phyloP scores from a whole-genome alignment of 2,113 vertebrate species.

The Nerophis ophidion region DNA sequence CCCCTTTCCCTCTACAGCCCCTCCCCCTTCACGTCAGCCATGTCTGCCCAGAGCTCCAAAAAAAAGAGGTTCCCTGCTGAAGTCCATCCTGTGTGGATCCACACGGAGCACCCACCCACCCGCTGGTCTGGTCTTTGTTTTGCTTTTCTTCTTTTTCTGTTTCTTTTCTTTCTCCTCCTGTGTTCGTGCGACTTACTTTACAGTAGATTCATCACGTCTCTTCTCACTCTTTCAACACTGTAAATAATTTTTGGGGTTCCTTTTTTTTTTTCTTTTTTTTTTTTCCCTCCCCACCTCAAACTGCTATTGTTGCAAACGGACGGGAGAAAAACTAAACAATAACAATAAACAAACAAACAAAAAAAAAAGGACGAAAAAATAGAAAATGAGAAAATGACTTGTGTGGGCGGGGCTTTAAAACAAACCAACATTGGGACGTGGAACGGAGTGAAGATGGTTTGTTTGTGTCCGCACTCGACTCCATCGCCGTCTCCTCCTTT shows the following conservation, averaged over 20 bases:
- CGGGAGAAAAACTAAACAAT: slow-evolving; percentile 70
- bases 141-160: slow-evolving; percentile 52
- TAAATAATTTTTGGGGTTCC: slow-evolving; percentile 87
- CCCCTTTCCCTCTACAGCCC: neutral
- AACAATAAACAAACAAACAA: slow-evolving; percentile 33
- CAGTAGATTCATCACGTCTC: slow-evolving; percentile 95
- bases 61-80: neutral
- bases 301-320: slow-evolving; percentile 73
- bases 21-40: slow-evolving; percentile 44
- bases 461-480: slow-evolving; percentile 69
- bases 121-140: slow-evolving; percentile 48
- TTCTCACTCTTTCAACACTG: slow-evolving; percentile 99
- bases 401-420: slow-evolving; percentile 49
- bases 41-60: slow-evolving; percentile 53
- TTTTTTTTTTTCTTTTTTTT: slow-evolving; percentile 29
- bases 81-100: too few relatives aligned
- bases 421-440: slow-evolving; percentile 69
- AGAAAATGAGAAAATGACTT: slow-evolving; percentile 66
- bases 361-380: slow-evolving; percentile 41
- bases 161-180: slow-evolving; percentile 71
- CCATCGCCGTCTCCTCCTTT: slow-evolving; percentile 34
- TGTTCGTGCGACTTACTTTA: slow-evolving; percentile 96
- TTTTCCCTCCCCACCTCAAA: slow-evolving; percentile 42
- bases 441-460: slow-evolving; percentile 63
- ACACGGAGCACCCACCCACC: slow-evolving; percentile 74